These are phyloP conservation scores for Burhinus oedicnemus DNA, from an alignment of 2,113 vertebrate species.

Conservation along the genomic window DNA sequence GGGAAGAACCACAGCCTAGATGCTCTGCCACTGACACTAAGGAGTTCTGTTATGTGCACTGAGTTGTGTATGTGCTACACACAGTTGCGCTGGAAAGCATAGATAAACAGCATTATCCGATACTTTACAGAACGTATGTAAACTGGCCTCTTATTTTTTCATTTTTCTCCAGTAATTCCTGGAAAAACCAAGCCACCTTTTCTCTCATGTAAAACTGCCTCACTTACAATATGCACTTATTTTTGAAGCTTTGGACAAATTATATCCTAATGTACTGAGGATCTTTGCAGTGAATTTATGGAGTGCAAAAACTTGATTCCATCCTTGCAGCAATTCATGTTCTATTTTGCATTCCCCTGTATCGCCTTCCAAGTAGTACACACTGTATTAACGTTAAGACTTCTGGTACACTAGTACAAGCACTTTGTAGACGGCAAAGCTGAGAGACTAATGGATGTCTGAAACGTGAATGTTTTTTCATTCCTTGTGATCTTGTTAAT, in stretches of 20 bases:
- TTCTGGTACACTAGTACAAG: background rate
- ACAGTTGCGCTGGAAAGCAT: background rate
- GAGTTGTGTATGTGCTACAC: background rate
- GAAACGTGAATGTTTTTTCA: conserved; percentile 19
- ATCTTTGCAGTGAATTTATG: conserved; percentile 37
- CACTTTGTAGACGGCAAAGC: conserved; percentile 31
- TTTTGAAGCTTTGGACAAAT: background rate
- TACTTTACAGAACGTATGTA: background rate
- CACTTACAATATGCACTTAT: background rate
- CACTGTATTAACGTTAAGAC: conserved; percentile 3
- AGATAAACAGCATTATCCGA: background rate
- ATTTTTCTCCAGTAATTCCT: background rate
- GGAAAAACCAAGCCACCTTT: background rate
- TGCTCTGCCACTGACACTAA: background rate
- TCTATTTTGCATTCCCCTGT: background rate
- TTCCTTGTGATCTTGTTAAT: conserved; percentile 62
- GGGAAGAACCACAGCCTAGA: background rate
- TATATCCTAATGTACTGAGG: background rate
- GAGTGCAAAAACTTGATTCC: conserved; percentile 12
- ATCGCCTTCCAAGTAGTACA: background rate
- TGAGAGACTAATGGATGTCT: conserved; percentile 55
- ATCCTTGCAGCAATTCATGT: background rate
- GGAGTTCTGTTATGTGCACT: background rate
- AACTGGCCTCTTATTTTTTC: background rate
- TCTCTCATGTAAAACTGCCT: background rate